Evolutionary conservation across 2,113 vertebrate species (phyloP).

Genomic region (Cettia cetti): DNA sequence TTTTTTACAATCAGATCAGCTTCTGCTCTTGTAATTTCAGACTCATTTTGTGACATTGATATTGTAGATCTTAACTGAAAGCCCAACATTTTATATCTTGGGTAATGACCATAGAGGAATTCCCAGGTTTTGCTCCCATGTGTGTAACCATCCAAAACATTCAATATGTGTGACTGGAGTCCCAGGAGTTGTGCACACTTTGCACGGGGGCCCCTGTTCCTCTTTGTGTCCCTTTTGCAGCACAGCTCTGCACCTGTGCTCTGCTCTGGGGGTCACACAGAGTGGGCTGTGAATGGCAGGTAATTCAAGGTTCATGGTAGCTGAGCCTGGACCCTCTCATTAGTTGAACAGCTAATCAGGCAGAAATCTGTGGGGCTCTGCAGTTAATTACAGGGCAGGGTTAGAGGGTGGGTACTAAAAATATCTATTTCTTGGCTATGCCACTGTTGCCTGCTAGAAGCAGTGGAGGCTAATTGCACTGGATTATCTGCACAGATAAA

Average conservation of each 20-base stretch:
- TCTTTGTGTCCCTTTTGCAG: background rate
- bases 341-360: constrained; percentile 13
- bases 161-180: background rate
- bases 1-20: constrained; percentile 65
- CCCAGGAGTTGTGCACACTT: background rate
- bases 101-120: constrained; percentile 63
- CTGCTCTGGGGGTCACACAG: background rate
- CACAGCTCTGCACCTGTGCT: constrained; percentile 11
- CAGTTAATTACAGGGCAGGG: constrained; percentile 19
- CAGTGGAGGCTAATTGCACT: background rate
- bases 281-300: background rate
- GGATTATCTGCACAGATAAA: background rate
- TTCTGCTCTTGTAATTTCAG: constrained; percentile 60
- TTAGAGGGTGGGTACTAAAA: constrained; percentile 12
- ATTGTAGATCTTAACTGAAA: constrained; percentile 66
- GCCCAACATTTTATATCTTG: constrained; percentile 57
- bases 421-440: background rate
- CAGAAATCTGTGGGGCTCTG: constrained; percentile 13
- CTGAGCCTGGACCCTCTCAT: background rate
- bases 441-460: background rate
- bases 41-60: constrained; percentile 59
- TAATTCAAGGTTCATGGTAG: background rate
- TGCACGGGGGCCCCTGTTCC: background rate
- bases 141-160: constrained; percentile 50
- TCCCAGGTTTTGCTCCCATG: constrained; percentile 1